Conservation (phyloP, 2,888 invertebrate genomes). For the Alviniconcha strummeri region DNA sequence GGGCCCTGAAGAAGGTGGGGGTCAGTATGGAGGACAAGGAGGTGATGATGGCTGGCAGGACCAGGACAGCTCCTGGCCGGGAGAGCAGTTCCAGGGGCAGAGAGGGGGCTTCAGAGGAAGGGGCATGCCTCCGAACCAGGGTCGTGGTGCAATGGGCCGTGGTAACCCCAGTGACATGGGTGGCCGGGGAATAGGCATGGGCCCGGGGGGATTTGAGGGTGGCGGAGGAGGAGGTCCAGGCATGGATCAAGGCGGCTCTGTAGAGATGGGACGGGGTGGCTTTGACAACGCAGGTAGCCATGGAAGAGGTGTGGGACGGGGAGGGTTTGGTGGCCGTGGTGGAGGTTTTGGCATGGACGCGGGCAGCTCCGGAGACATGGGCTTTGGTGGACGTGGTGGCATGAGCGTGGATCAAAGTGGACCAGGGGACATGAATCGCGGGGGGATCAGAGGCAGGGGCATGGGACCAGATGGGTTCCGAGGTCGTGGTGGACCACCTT, state of each 20-base stretch:
- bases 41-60: conserved; percentile 20
- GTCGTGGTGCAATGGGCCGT: not conserved
- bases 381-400: not conserved
- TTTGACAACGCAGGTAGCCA: conserved; percentile 29
- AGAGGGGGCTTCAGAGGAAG: conserved; percentile 21
- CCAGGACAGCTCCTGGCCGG: conserved; percentile 12
- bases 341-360: not conserved
- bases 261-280: not conserved
- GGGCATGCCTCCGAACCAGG: conserved; percentile 10
- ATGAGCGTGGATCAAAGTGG: conserved; percentile 16
- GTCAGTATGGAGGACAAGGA: not conserved
- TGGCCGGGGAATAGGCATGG: conserved; percentile 2
- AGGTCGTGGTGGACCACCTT: conserved; percentile 17
- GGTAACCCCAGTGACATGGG: conserved; percentile 14
- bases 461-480: conserved; percentile 31
- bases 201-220: too few relatives aligned
- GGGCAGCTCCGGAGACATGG: not conserved
- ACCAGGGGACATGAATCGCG: conserved; percentile 8
- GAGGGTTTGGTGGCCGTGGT: not conserved
- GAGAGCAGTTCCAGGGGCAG: not conserved
- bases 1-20: not conserved
- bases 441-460: conserved; percentile 38
- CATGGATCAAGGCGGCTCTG: too few relatives aligned
- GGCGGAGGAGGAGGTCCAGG: too few relatives aligned
- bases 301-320: conserved; percentile 9